Evolutionary conservation across 2,797 vertebrate genomes (phyloP), one percentile per base, ranked within the genome.

Genomic region (Hylomyscus alleni): DNA sequence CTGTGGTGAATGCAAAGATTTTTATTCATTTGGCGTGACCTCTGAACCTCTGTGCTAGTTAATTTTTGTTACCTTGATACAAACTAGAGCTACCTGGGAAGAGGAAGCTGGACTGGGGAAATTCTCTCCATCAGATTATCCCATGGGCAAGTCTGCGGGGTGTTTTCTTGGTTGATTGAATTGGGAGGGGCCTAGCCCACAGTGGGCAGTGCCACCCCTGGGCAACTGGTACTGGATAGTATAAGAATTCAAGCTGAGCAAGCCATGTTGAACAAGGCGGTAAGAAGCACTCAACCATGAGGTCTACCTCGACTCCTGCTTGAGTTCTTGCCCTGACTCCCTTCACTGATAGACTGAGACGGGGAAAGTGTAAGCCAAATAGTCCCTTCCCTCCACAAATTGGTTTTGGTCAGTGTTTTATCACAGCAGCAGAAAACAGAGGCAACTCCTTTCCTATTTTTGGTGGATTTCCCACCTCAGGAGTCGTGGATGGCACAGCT

Each of bases 391-490:
- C 37, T 62, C 9, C 1, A 19, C 40, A 47, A 1, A 24, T 6
- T 84, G 58, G 26, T n/a, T 56, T 81, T 81, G 78, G 9, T 56
- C 34, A 81, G 67, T 34, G 77, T 80, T 80, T 54, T 60, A 44
- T 62, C 58, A 62, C 37, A 83, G 37, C 37, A 31, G 44, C 24
- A 83, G 56, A 62, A 83, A 83, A 10, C 58, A 31, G 8, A 83
- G 37, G 56, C 58, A 62, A 47, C 58, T 13, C 58, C 82, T 73
- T 93, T 92, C 19, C 78, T 96, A 5, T 90, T 94, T 91, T 65
- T 8, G 76, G 26, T 26, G 50, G 80, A 67, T 81, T 56, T 15
- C 22, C 62, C 34, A 84, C 20, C 37, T 65, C 50, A 80, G 44
- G 50, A 88, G 19, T 89, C 77, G 52, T 93, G 67, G 19, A 52